Conservation (phyloP, 2,888 invertebrate genomes). For the Phyllotreta cruciferae region DNA sequence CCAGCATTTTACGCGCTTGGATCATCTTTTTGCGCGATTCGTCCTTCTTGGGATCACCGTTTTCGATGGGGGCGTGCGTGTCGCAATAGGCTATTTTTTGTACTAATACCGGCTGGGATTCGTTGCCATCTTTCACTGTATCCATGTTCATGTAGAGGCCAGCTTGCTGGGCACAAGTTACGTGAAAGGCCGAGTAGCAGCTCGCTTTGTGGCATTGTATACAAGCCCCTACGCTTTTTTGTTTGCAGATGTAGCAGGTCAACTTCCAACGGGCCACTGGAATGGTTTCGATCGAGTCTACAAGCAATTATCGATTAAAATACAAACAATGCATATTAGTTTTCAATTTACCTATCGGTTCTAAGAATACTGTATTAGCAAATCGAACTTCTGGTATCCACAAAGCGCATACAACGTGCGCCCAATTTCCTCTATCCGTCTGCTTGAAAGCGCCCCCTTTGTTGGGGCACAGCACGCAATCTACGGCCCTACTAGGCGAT, state of each 20-base stretch:
- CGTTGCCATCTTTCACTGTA: slow-evolving; percentile 71
- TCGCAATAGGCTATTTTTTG: slow-evolving; percentile 97
- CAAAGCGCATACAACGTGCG: slow-evolving; percentile 97
- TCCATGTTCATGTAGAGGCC: slow-evolving; percentile 97
- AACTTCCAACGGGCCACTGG: slow-evolving; percentile 95
- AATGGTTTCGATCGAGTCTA: slow-evolving; percentile 94
- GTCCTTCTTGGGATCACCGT: slow-evolving; percentile 62
- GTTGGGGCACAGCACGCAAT: slow-evolving; percentile 98
- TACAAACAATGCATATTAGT: too few species aligned
- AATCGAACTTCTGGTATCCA: slow-evolving; percentile 99
- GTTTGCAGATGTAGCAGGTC: slow-evolving; percentile 97
- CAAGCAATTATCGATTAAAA: slow-evolving; percentile 20
- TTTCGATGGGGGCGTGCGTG: slow-evolving; percentile 83
- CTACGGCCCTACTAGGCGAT: slow-evolving; percentile 94
- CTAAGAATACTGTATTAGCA: slow-evolving; percentile 96
- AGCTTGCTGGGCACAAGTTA: slow-evolving; percentile 98
- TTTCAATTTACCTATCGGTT: slow-evolving; percentile 96
- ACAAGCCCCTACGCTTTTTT: slow-evolving; percentile 91
- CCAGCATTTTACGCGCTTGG: slow-evolving; percentile 84
- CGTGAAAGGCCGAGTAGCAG: slow-evolving; percentile 98
- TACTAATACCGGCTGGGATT: slow-evolving; percentile 77
- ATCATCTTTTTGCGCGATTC: slow-evolving; percentile 84
- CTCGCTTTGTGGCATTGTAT: slow-evolving; percentile 97
- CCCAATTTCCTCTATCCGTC: slow-evolving; percentile 95
- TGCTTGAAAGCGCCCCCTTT: slow-evolving; percentile 99